phyloP scores from a whole-genome alignment of 2,888 invertebrate genomes.

The Ditylenchus weischeri region DNA sequence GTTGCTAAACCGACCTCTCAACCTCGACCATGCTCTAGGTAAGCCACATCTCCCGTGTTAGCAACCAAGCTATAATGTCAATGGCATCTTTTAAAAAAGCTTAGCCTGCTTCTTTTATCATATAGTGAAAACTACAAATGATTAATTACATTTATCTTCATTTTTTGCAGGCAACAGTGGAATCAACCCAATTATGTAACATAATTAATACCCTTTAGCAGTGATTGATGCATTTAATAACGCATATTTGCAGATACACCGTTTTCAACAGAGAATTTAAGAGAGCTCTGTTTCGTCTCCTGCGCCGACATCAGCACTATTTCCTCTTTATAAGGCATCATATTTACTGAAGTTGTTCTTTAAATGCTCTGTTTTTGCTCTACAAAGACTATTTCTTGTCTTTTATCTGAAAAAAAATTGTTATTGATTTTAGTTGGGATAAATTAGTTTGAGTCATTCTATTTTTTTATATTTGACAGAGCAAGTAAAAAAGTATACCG shows the following conservation, averaged over 20 bases:
- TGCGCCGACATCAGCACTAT: slow-evolving; percentile 38
- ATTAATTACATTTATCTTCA: slow-evolving; percentile 1
- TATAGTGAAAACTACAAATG: background rate
- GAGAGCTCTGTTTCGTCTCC: slow-evolving; percentile 54
- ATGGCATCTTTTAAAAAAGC: too few species aligned
- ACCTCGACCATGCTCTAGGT: too few species aligned
- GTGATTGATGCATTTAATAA: slow-evolving; percentile 10
- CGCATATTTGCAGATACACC: slow-evolving; percentile 38
- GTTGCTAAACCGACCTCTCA: too few species aligned
- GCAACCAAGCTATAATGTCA: too few species aligned
- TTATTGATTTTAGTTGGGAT: too few species aligned
- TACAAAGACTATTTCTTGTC: background rate
- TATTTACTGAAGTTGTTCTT: background rate
- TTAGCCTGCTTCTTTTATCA: too few species aligned
- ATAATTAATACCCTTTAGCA: slow-evolving; percentile 32
- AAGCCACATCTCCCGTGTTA: too few species aligned
- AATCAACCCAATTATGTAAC: slow-evolving; percentile 56
- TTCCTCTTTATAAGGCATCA: slow-evolving; percentile 20
- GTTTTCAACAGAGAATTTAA: slow-evolving; percentile 58
- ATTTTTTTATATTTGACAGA: too few species aligned
- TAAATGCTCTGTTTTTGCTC: background rate
- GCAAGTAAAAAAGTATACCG: too few species aligned
- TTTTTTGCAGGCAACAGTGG: slow-evolving; percentile 52
- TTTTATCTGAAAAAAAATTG: too few species aligned
- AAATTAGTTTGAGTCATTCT: too few species aligned